phyloP scores from a whole-genome alignment of 2,888 invertebrate genomes.

The Apotomis turbidana region DNA sequence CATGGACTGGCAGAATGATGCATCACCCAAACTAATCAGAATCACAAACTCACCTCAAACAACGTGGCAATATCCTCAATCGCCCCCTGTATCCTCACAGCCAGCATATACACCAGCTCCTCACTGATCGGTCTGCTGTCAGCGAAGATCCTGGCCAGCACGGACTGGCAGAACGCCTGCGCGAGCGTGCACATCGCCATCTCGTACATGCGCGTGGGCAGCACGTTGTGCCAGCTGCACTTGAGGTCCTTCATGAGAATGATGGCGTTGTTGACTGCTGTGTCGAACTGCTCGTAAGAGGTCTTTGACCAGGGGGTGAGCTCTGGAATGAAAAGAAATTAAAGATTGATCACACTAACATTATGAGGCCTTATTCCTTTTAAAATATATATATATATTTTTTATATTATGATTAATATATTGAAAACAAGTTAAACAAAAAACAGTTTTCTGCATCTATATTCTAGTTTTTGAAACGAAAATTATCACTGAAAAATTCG shows the following conservation, averaged over 20 bases:
- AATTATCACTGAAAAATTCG: too few relatives aligned
- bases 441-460: too few relatives aligned
- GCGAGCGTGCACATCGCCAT: conserved; percentile 67
- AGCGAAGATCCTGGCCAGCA: conserved; percentile 63
- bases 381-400: too few relatives aligned
- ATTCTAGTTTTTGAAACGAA: too few relatives aligned
- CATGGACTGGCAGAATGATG: too few relatives aligned
- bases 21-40: too few relatives aligned
- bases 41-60: conserved; percentile 63
- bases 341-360: too few relatives aligned
- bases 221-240: conserved; percentile 61
- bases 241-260: conserved; percentile 64
- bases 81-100: conserved; percentile 62
- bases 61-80: conserved; percentile 56
- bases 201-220: conserved; percentile 71
- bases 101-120: conserved; percentile 67
- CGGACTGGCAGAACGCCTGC: conserved; percentile 63
- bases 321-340: conserved; percentile 50
- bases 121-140: conserved; percentile 65
- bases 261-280: conserved; percentile 65
- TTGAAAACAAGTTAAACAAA: too few relatives aligned
- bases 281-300: conserved; percentile 67
- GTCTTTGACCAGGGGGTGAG: conserved; percentile 62
- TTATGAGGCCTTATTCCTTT: too few relatives aligned
- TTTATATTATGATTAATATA: too few relatives aligned